Base-by-base conservation (phyloP, 2,888 invertebrate species). In the Heliconius aoede region DNA sequence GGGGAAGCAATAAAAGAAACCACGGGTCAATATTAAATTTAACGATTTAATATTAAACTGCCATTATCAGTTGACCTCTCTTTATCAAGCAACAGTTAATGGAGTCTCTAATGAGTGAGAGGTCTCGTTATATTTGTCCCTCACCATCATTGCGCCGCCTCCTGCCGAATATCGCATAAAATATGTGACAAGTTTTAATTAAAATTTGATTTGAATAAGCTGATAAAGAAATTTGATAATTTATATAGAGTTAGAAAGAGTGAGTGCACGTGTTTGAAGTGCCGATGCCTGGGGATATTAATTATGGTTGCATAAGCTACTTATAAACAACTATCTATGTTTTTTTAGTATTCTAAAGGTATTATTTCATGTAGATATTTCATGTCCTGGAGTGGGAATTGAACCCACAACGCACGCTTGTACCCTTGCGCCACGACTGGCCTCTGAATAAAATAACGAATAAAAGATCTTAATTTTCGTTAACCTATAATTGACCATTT, bases 171-270 rank as follows among this genome's bases (percentile, higher is more conserved):
- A 90, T 86, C 85, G 86, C 90, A 90, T 93, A 91, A 94, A 91
- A 92, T 93, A 94, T 94, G 91, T 93, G 93, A 92, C 91, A 90
- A 88, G 89, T 93, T 92, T 94, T 93, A 93, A 94, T 94, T 94
- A 93, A 94, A 94, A 93, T 90, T 90, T 90, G 94, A 94, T 94
- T 89, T 87, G 83, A 86, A 89, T 86, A 85, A 81, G 83, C 85
- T 88, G 94, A 94, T 94, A 94, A 93, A 85, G 84, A 88, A 88
- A 89, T 91, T 91, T 90, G 92, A 93, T 94, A 91, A 91, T 88
- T 89, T 82, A 85, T 85, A 85, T 84, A 83, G 85, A 84, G 85
- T 89, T 92, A 91, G 82, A 80, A 79, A 78, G 79, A 79, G 64
- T 75, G 60, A 76, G 73, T 74, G 72, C 71, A 80, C 77, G 77